A percentile compares a stretch with the other conserved stretches of the same genome.
Evolutionary conservation across 2,113 vertebrate species (phyloP).

Genomic region (Nematolebias whitei): DNA sequence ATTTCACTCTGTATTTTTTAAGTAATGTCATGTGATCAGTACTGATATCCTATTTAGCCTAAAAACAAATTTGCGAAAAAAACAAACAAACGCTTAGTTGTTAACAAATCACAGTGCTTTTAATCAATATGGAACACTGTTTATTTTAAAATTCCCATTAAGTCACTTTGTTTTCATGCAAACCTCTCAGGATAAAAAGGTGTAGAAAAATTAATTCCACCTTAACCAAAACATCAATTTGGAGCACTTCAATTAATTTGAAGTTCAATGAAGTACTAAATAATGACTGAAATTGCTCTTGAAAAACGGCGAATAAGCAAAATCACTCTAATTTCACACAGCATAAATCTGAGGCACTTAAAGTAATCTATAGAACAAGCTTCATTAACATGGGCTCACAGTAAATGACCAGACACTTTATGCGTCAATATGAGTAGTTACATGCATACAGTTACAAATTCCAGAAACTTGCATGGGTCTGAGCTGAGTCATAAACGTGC

Average conservation of each 20-base stretch:
- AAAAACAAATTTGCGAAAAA: slow-evolving; percentile 4
- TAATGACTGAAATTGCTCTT: slow-evolving; percentile 2
- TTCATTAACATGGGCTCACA: not conserved
- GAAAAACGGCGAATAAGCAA: not conserved
- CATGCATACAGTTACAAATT: not conserved
- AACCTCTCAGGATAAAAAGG: not conserved
- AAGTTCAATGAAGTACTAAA: not conserved
- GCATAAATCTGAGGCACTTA: slow-evolving; percentile 25
- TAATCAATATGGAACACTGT: not conserved
- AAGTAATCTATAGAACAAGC: not conserved
- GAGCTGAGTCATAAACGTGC: too few relatives aligned
- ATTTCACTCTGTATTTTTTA: slow-evolving; percentile 10
- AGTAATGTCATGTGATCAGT: slow-evolving; percentile 9
- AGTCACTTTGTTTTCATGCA: not conserved
- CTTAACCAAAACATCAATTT: slow-evolving; percentile 6
- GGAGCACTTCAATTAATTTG: not conserved
- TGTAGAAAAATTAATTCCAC: not conserved
- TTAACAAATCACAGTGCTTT: not conserved
- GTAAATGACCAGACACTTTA: slow-evolving; percentile 4
- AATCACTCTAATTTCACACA: not conserved
- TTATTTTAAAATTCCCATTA: not conserved
- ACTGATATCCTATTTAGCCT: not conserved
- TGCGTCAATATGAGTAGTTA: not conserved
- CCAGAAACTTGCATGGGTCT: not conserved
- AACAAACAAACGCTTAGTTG: not conserved